Conservation (phyloP, 2,113 vertebrate genomes). For the Noctilio leporinus region DNA sequence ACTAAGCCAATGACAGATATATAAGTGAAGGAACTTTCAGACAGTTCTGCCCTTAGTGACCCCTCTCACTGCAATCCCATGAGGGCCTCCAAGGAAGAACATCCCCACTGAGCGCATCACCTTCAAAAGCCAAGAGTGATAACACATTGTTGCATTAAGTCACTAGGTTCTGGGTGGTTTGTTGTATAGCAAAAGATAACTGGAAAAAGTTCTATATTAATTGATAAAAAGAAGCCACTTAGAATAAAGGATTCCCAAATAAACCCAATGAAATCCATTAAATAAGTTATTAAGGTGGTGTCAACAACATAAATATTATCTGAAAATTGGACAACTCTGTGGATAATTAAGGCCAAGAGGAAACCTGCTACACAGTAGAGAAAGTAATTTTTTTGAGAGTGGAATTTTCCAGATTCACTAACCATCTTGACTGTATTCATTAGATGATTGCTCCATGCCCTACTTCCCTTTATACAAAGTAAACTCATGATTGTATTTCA, state of each 20-base stretch:
- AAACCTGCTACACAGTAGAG: slow-evolving; percentile 61
- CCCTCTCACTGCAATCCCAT: background rate
- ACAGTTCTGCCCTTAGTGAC: background rate
- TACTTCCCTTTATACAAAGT: slow-evolving; percentile 49
- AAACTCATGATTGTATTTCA: slow-evolving; percentile 34
- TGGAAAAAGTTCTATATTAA: background rate
- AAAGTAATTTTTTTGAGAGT: slow-evolving; percentile 61
- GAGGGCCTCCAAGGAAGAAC: background rate
- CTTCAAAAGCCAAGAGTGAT: background rate
- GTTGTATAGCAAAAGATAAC: background rate
- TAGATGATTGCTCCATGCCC: slow-evolving; percentile 44
- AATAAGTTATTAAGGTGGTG: slow-evolving; percentile 35
- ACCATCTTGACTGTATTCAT: slow-evolving; percentile 49
- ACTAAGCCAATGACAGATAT: background rate
- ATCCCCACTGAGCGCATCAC: background rate
- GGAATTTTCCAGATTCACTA: slow-evolving; percentile 69
- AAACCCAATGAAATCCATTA: slow-evolving; percentile 34
- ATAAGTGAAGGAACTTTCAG: background rate
- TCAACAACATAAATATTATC: slow-evolving; percentile 36
- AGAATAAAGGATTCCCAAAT: slow-evolving; percentile 30
- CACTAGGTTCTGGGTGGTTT: background rate
- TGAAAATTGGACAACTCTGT: slow-evolving; percentile 52
- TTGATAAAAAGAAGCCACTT: background rate
- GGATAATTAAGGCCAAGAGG: slow-evolving; percentile 63
- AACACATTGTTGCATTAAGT: background rate